Base-by-base conservation (phyloP, 2,888 invertebrate genomes). In the Willowsia nigromaculata region DNA sequence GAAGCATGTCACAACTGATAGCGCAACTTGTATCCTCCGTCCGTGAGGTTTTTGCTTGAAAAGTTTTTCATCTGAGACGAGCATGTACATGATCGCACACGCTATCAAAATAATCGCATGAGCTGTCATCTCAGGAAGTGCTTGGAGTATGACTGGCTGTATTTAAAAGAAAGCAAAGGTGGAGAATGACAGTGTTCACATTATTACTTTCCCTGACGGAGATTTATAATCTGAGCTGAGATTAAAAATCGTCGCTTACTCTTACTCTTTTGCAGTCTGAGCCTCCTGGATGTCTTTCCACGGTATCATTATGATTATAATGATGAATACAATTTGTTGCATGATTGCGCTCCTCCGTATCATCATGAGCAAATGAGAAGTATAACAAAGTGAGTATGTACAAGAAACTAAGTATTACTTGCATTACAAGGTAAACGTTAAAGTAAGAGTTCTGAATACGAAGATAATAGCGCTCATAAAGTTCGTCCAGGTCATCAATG, bases 381-480 rank as follows among this genome's bases (percentile, higher is more conserved):
- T 81, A 84, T 18, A 91, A 87, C 15, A 92, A 81, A 37, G 91
- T 71, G 22, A 86, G 62, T n/a, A 92, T 95, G 93, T 97, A 97
- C 0, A 95, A 94, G 3, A 95, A 94, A 59, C 96, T 96, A 81
- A 97, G 95, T 50, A 96, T 93, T 85, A 96, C 94, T 93, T 97
- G 95, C 76, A 97, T 94, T 27, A 96, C 94, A 91, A 97, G 95
- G 94, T 96, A 97, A 88, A 97, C 95, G 90, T 96, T 96, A 91
- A 97, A 96, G 92, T 97, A 96, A 81, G 96, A 96, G 94, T 96
- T 96, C 93, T 96, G 96, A 90, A 97, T 94, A 93, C 97, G 96
- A 92, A 96, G 96, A 92, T 96, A 96, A 93, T 97, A 97, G 90
- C 95, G 95, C 91, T 96, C 95, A 93, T 96, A 97, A 56, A 97